These are phyloP conservation scores for Liodrosophila aerea DNA, from an alignment of 2,888 invertebrate genomes.

Conservation along the genomic window DNA sequence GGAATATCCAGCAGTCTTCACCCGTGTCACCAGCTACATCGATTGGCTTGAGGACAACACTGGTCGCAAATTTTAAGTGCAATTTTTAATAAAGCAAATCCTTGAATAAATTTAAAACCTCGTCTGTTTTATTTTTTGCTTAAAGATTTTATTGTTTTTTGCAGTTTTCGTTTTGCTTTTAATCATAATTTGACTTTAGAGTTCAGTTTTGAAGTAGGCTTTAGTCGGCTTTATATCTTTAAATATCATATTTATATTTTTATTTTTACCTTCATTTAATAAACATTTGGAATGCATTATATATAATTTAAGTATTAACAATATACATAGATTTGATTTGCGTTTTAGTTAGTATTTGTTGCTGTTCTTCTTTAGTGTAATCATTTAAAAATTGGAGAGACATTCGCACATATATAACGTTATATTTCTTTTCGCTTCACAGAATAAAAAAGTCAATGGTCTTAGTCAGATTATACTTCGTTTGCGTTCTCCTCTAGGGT, in stretches of 20 bases:
- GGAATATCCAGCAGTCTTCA: conserved; percentile 68
- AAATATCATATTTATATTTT: conserved; percentile 24
- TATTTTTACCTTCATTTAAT: conserved; percentile 42
- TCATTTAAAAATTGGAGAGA: conserved; percentile 64
- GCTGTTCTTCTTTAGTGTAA: conserved; percentile 33
- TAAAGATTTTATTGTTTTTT: conserved; percentile 35
- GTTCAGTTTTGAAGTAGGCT: conserved; percentile 65
- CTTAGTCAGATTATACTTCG: conserved; percentile 51
- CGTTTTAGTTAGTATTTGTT: conserved; percentile 42
- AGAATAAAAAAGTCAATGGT: conserved; percentile 67
- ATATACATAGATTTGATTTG: conserved; percentile 54
- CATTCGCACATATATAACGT: conserved; percentile 74
- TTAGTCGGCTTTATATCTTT: conserved; percentile 36
- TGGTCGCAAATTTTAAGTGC: conserved; percentile 42
- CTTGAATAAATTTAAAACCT: neutral
- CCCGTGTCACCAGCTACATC: conserved; percentile 66
- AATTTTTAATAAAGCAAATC: conserved; percentile 2
- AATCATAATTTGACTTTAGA: conserved; percentile 63
- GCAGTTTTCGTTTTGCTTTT: conserved; percentile 23
- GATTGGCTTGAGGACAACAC: conserved; percentile 67
- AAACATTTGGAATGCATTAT: conserved; percentile 75
- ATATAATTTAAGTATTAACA: conserved; percentile 63
- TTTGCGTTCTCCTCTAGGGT: conserved; percentile 27
- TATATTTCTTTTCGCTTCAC: conserved; percentile 58
- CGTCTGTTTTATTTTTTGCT: conserved; percentile 22